Evolutionary conservation across 2,888 invertebrate genomes (phyloP).

Genomic region (Eupsilia transversa): DNA sequence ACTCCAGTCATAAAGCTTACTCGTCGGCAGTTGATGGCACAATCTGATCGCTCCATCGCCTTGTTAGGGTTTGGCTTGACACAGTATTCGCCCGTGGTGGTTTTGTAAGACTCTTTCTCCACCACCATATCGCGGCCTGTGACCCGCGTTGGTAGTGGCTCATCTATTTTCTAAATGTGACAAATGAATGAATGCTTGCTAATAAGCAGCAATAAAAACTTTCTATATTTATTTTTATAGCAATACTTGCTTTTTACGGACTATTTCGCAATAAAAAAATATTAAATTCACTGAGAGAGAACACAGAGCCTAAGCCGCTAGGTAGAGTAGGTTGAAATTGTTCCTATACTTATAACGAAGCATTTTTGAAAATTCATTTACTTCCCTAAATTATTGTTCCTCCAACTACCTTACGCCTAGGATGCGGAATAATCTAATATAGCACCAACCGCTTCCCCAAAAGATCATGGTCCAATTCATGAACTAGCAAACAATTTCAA

Average conservation of each 20-base stretch:
- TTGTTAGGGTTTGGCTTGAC: constrained; percentile 88
- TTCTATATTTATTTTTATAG: neutral
- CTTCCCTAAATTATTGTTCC: no score
- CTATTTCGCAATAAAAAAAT: no score
- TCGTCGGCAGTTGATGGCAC: constrained; percentile 83
- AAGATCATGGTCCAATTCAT: no score
- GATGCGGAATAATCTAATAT: no score
- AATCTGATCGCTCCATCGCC: constrained; percentile 86
- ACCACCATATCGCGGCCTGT: constrained; percentile 87
- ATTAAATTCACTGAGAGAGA: no score
- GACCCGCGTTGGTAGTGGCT: constrained; percentile 81
- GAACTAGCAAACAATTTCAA: neutral
- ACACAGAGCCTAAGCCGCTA: no score
- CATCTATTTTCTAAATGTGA: constrained; percentile 78
- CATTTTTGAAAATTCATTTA: no score
- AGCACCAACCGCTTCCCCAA: no score
- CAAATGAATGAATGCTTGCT: neutral
- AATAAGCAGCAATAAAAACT: neutral
- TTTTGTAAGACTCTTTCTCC: constrained; percentile 84
- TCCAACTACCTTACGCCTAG: no score
- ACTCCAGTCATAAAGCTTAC: constrained; percentile 86
- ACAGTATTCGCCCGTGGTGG: constrained; percentile 85
- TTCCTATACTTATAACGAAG: no score
- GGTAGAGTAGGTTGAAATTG: no score
- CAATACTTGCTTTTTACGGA: neutral